These are phyloP conservation scores for Acanthochromis polyacanthus DNA, from an alignment of 2,113 vertebrate species.

Conservation along the genomic window DNA sequence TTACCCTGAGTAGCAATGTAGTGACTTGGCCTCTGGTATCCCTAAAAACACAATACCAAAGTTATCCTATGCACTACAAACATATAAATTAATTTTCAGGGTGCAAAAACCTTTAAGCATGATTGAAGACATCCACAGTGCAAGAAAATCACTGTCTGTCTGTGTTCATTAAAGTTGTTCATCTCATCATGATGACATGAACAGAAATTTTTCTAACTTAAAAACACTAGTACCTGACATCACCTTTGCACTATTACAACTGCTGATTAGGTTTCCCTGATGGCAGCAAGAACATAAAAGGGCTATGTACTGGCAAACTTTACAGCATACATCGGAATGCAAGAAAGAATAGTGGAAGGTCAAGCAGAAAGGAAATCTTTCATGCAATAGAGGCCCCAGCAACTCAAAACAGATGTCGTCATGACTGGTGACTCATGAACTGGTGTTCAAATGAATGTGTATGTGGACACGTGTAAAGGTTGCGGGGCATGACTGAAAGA, in stretches of 20 bases:
- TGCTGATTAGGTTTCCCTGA: neutral
- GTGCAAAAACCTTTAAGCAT: constrained; percentile 3
- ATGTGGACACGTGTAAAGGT: constrained; percentile 73
- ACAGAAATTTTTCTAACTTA: neutral
- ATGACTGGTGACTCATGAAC: constrained; percentile 18
- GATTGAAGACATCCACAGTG: neutral
- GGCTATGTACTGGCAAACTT: neutral
- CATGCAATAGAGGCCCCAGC: constrained; percentile 62
- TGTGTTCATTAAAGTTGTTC: neutral
- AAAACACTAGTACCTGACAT: neutral
- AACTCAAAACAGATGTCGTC: constrained; percentile 42
- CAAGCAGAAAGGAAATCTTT: constrained; percentile 40
- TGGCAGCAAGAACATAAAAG: neutral
- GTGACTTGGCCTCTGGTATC: constrained; percentile 98
- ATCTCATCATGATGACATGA: neutral
- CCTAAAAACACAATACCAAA: constrained; percentile 85
- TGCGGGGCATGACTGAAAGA: constrained; percentile 55
- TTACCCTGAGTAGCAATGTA: constrained; percentile 99
- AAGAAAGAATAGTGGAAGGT: constrained; percentile 12
- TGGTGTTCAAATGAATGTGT: constrained; percentile 16
- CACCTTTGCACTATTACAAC: constrained; percentile 15
- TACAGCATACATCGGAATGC: constrained; percentile 40
- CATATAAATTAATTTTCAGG: neutral
- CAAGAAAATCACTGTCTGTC: neutral
- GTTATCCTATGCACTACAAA: constrained; percentile 1